These are phyloP conservation scores for Lamellibrachia columna DNA, from an alignment of 2,888 invertebrate species.

Conservation along the genomic window DNA sequence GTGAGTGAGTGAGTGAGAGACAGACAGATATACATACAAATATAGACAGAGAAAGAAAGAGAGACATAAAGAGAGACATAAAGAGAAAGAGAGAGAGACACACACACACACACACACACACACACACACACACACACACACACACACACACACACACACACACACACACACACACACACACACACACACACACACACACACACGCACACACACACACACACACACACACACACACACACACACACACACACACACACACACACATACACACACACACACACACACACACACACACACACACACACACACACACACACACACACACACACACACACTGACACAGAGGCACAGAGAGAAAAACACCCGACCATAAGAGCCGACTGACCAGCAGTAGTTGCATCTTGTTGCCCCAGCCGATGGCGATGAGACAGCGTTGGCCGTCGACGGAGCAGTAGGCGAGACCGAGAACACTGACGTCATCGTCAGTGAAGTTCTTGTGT, in stretches of 20 bases:
- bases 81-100: too few relatives aligned
- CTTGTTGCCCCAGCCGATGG: constrained; percentile 58
- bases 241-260: neutral
- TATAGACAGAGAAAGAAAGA: too few relatives aligned
- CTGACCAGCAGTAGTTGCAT: constrained; percentile 49
- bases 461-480: constrained; percentile 46
- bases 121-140: neutral
- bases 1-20: too few relatives aligned
- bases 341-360: neutral
- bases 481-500: constrained; percentile 32
- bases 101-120: neutral
- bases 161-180: neutral
- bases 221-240: neutral
- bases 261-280: neutral
- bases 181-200: neutral
- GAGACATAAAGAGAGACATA: too few relatives aligned
- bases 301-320: neutral
- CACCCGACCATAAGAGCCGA: too few relatives aligned
- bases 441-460: constrained; percentile 50
- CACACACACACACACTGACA: neutral
- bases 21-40: too few relatives aligned
- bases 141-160: neutral
- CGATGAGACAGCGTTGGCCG: constrained; percentile 54
- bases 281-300: neutral
- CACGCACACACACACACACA: neutral